Evolutionary conservation across 2,888 invertebrate genomes (phyloP), one percentile per base, ranked within the genome.

Genomic region (Sicus ferrugineus): DNA sequence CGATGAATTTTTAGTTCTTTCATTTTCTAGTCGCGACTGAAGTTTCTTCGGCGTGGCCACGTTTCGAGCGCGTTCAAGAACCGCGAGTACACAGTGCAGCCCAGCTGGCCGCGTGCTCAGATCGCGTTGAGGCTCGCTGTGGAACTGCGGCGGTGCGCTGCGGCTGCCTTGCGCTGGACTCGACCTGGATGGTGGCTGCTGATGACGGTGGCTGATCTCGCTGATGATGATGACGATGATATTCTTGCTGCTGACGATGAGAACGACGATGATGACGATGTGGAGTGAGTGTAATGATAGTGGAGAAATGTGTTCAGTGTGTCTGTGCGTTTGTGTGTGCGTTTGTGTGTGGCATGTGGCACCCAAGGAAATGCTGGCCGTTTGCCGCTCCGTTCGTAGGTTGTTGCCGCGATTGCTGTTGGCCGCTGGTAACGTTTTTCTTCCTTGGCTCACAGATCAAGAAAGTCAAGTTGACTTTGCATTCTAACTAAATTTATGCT

Each of bases 111-210:
- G 30, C 30, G 67, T 73, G 80, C 76, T 78, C 82, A 81, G 77
- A 73, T 77, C 83, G 77, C 78, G 76, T 75, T 79, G 80, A 81
- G 80, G 78, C 77, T 76, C 76, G 77, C 78, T 79, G 80, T 77
- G 75, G 79, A 80, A 82, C 81, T 82, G 81, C 73, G 75, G 73
- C 73, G 72, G 73, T 72, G 70, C 70, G 66, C 67, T 68, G 70
- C 74, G 68, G 64, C 72, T 76, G 73, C 70, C 71, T 68, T 73
- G 69, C 67, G 31, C 59, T 59, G 23, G 59, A 59, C 58, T 67
- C 59, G 3, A 23, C 31, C 52, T 4, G 14, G 38, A 61, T n/a
- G n/a, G n/a, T n/a, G n/a, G n/a, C n/a, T n/a, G n/a, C n/a, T n/a
- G n/a, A n/a, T n/a, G n/a, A n/a, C 63, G 30, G 48, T 19, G 28